Conservation (phyloP, 2,113 vertebrate genomes). For the Colius striatus region DNA sequence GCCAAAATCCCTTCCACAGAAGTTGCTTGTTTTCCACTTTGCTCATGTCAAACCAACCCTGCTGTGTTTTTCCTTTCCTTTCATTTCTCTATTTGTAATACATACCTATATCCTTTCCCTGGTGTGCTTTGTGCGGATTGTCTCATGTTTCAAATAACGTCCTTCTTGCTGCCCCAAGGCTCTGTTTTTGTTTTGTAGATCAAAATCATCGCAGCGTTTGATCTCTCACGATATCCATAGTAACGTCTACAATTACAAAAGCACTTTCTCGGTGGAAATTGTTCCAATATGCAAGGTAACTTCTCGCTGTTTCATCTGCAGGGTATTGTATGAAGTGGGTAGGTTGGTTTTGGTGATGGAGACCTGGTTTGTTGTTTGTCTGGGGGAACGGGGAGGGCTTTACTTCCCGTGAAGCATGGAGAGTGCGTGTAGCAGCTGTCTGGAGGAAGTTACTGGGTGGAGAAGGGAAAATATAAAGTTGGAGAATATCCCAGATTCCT, state of each 20-base stretch:
- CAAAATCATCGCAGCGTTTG: constrained; percentile 92
- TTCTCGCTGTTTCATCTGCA: neutral
- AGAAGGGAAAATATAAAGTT: neutral
- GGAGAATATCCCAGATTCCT: neutral
- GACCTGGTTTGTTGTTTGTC: neutral
- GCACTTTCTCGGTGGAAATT: constrained; percentile 96
- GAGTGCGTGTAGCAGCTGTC: neutral
- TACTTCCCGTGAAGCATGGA: fast-evolving
- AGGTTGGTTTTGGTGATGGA: neutral
- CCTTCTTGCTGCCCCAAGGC: neutral
- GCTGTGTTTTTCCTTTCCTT: fast-evolving
- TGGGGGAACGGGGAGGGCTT: neutral
- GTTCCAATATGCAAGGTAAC: constrained; percentile 95
- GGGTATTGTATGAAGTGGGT: neutral
- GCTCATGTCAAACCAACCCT: neutral
- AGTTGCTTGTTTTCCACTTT: neutral
- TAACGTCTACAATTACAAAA: constrained; percentile 97
- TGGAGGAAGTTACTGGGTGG: neutral
- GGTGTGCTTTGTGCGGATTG: neutral
- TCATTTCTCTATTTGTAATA: neutral
- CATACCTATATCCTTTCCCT: fast-evolving
- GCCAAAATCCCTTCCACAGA: neutral
- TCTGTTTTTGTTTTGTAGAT: constrained; percentile 70
- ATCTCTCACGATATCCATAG: constrained; percentile 97
- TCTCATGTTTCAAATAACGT: neutral